Conservation (phyloP, 2,888 invertebrate genomes). For the Heliconius charithonia region DNA sequence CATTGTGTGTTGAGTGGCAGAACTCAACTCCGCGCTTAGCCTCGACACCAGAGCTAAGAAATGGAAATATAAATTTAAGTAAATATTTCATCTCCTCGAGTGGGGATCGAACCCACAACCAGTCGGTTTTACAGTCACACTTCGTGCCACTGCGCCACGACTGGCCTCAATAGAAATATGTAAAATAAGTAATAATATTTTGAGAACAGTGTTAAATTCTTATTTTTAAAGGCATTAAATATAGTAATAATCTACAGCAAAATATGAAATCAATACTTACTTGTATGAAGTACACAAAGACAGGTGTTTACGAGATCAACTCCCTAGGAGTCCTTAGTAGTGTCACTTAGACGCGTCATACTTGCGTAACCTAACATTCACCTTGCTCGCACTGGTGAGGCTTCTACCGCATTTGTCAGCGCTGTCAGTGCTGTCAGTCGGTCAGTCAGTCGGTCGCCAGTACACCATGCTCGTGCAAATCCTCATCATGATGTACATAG, state of each 20-base stretch:
- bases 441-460: slow-evolving; percentile 20
- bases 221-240: no score
- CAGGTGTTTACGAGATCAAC: slow-evolving; percentile 18
- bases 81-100: no score
- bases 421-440: slow-evolving; percentile 4
- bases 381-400: slow-evolving; percentile 50
- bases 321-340: slow-evolving; percentile 46
- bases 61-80: no score
- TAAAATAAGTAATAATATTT: no score
- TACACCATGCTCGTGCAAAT: slow-evolving; percentile 78
- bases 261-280: neutral
- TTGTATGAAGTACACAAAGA: neutral
- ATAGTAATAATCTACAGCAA: neutral
- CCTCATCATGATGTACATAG: slow-evolving; percentile 80
- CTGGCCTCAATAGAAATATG: no score
- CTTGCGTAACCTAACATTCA: slow-evolving; percentile 54
- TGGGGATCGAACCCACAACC: no score
- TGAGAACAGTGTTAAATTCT: no score
- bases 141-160: no score
- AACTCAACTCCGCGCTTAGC: no score
- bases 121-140: no score
- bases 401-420: slow-evolving; percentile 46
- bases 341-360: slow-evolving; percentile 39
- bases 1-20: no score
- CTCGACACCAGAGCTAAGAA: no score